Conservation (phyloP, 35 echinoderm and acorn worm genomes). For the Strongylocentrotus purpuratus region DNA sequence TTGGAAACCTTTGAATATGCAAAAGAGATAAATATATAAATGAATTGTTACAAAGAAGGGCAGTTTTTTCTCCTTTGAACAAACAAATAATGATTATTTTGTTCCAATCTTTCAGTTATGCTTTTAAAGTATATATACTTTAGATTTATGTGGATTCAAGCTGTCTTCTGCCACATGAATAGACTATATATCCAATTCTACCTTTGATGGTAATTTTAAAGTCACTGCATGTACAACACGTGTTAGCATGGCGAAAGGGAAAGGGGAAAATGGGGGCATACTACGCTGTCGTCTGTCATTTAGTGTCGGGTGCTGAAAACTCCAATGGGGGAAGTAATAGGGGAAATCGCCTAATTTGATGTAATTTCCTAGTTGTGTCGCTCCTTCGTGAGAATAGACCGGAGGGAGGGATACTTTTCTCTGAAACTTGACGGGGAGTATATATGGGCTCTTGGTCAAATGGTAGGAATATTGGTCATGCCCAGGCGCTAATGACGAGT, state of each 20-base stretch:
- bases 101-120: too few species aligned
- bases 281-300: constrained; percentile 8
- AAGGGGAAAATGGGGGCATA: neutral
- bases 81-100: too few species aligned
- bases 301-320: neutral
- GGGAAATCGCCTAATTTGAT: constrained; percentile 52
- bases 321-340: constrained; percentile 42
- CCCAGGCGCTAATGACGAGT: neutral
- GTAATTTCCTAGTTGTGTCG: constrained; percentile 35
- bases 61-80: too few species aligned
- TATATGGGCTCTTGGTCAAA: neutral
- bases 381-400: constrained; percentile 23
- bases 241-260: neutral
- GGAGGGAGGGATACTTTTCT: neutral
- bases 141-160: too few species aligned
- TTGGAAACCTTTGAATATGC: too few species aligned
- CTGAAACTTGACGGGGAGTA: neutral
- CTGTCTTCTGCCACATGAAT: too few species aligned
- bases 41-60: neutral
- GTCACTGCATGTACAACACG: neutral
- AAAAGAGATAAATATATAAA: neutral
- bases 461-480: neutral
- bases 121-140: too few species aligned
- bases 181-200: too few species aligned
- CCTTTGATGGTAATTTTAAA: neutral